Evolutionary conservation across 2,113 vertebrate genomes (phyloP).

Genomic region (Pundamilia nyererei): DNA sequence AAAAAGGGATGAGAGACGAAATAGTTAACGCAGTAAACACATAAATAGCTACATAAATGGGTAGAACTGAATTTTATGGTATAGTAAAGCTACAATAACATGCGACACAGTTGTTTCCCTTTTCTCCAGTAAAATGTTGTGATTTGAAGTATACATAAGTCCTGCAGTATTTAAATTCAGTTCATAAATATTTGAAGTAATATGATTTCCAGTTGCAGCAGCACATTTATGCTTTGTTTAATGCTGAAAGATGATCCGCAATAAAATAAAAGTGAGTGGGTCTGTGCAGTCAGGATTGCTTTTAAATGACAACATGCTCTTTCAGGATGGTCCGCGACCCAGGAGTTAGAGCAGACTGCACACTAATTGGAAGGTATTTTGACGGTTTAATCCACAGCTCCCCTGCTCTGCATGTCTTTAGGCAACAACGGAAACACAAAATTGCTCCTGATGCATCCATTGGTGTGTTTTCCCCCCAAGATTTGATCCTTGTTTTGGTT

Average conservation of each 20-base stretch:
- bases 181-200: background rate
- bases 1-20: accelerated
- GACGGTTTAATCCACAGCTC: background rate
- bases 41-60: background rate
- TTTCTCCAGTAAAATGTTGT: background rate
- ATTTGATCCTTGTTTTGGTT: background rate
- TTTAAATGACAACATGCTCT: background rate
- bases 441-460: background rate
- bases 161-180: background rate
- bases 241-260: background rate
- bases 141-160: background rate
- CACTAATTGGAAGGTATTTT: background rate
- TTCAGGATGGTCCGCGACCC: background rate
- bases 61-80: background rate
- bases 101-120: accelerated
- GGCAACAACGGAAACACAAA: background rate
- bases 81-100: background rate
- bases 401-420: background rate
- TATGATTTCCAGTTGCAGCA: background rate
- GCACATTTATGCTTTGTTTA: background rate
- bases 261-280: background rate
- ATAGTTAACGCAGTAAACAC: accelerated
- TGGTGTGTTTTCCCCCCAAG: accelerated
- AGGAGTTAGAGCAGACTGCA: background rate
- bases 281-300: background rate